Conservation (phyloP, 2,113 vertebrate species). For the Lipotes vexillifer region DNA sequence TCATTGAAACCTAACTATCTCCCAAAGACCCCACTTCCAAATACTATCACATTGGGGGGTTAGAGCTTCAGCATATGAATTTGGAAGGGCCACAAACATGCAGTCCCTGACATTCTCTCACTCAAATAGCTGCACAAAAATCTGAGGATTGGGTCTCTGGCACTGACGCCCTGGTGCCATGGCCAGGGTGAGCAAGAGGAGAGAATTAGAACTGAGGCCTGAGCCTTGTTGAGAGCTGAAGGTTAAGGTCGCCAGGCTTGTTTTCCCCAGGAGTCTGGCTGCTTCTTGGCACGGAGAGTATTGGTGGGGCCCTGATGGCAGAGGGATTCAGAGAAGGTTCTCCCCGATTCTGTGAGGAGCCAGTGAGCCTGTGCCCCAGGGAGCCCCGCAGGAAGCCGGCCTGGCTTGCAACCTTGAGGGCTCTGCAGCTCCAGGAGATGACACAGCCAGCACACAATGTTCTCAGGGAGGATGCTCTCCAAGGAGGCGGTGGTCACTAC, state of each 20-base stretch:
- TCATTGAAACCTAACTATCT: not conserved
- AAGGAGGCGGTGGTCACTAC: not conserved
- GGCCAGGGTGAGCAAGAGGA: not conserved
- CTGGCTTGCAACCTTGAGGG: too few species aligned
- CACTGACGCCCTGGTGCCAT: not conserved
- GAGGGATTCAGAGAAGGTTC: not conserved
- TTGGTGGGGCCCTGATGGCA: not conserved
- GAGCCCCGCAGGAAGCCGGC: not conserved
- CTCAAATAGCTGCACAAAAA: not conserved
- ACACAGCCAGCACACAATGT: not conserved
- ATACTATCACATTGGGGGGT: rapidly evolving
- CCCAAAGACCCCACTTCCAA: not conserved
- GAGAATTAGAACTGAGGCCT: not conserved
- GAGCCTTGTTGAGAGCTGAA: not conserved
- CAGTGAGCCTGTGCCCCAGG: not conserved
- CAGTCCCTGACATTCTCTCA: not conserved
- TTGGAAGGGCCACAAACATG: not conserved
- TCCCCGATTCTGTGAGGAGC: not conserved
- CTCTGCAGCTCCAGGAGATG: not conserved
- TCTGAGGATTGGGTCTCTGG: not conserved
- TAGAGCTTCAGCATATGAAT: not conserved
- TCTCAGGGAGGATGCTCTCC: not conserved
- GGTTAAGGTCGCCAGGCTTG: not conserved
- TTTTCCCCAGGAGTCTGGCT: not conserved
- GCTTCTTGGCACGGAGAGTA: not conserved